These are phyloP conservation scores for Drosophila ezoana DNA, from an alignment of 2,888 invertebrate species.

Conservation along the genomic window DNA sequence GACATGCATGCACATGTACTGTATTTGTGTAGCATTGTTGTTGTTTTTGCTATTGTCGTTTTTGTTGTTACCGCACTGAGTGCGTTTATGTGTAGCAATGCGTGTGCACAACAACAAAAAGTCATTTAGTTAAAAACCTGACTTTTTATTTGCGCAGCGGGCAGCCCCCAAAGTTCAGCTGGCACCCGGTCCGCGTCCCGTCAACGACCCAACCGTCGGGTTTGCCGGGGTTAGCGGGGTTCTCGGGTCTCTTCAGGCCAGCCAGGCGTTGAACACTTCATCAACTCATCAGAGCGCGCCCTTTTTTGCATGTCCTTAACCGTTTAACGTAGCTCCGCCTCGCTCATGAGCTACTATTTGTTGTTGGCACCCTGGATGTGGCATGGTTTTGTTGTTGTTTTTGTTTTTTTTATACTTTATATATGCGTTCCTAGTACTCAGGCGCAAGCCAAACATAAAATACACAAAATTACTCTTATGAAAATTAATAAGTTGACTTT, in stretches of 20 bases:
- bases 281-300: constrained; percentile 81
- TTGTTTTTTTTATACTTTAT: constrained; percentile 14
- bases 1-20: constrained; percentile 70
- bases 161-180: constrained; percentile 60
- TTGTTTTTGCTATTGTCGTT: constrained; percentile 26
- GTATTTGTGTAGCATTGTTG: constrained; percentile 31
- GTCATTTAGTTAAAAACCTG: constrained; percentile 81
- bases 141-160: constrained; percentile 81
- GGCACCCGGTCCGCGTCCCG: constrained; percentile 7
- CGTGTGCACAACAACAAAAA: constrained; percentile 82
- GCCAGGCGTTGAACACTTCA: constrained; percentile 80
- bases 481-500: constrained; percentile 83
- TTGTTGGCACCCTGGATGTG: constrained; percentile 56
- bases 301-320: constrained; percentile 79
- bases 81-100: constrained; percentile 81
- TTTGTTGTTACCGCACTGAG: constrained; percentile 59
- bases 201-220: background rate
- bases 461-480: constrained; percentile 83
- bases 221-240: background rate
- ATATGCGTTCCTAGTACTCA: constrained; percentile 39
- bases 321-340: constrained; percentile 69
- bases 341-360: constrained; percentile 65
- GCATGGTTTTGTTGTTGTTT: constrained; percentile 22
- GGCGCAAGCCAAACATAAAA: constrained; percentile 66
- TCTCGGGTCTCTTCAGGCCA: constrained; percentile 39